These are phyloP conservation scores for Aporrectodea caliginosa DNA, from an alignment of 1,140 invertebrate genomes.

Conservation along the genomic window DNA sequence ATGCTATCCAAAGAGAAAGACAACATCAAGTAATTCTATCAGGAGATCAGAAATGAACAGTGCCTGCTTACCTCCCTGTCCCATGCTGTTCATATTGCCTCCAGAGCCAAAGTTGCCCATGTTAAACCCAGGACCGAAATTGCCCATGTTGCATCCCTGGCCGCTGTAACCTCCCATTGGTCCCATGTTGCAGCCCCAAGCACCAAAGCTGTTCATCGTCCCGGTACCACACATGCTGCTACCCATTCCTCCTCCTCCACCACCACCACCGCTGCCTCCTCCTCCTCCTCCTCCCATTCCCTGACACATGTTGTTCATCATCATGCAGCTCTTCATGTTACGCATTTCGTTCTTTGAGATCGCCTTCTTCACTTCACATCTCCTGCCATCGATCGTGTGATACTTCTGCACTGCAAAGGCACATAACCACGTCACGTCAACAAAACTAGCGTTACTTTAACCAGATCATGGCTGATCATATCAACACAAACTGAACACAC, in stretches of 20 bases:
- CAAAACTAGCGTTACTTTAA: too few relatives aligned
- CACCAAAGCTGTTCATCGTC: neutral
- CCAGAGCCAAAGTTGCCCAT: neutral
- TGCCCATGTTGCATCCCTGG: neutral
- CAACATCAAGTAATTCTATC: too few relatives aligned
- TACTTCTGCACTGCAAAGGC: constrained; percentile 21
- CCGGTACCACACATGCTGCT: neutral
- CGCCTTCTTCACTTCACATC: constrained; percentile 33
- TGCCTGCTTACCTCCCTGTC: neutral
- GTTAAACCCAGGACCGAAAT: neutral
- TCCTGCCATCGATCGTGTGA: constrained; percentile 25
- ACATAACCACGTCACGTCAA: too few relatives aligned
- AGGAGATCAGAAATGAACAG: too few relatives aligned
- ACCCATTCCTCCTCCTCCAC: neutral
- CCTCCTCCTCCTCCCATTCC: neutral
- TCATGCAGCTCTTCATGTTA: neutral
- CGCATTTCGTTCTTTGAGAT: neutral
- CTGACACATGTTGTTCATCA: neutral
- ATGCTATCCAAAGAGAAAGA: too few relatives aligned
- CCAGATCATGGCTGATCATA: too few relatives aligned
- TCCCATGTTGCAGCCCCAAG: neutral
- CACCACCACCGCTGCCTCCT: neutral
- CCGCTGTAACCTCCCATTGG: neutral
- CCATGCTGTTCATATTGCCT: too few relatives aligned
- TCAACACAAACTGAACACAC: too few relatives aligned